A percentile compares a stretch with the other conserved stretches of the same genome.
These are phyloP conservation scores for Sicus ferrugineus DNA, from an alignment of 2,888 invertebrate species.

Conservation along the genomic window DNA sequence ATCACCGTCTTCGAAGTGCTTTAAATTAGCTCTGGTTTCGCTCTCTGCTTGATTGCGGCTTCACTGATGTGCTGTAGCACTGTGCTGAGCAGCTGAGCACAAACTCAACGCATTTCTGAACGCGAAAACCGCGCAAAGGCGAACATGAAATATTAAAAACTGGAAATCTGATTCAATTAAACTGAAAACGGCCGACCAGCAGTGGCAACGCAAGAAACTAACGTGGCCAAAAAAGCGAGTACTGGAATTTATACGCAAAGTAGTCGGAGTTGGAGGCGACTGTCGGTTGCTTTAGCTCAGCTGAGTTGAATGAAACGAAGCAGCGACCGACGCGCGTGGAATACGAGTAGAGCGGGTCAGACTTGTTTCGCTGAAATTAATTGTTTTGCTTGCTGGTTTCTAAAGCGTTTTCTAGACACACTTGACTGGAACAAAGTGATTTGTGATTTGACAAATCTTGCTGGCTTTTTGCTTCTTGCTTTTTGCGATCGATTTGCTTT, in stretches of 20 bases:
- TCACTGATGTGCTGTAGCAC: too few species aligned
- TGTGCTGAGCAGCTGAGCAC: too few species aligned
- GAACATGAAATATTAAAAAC: not conserved
- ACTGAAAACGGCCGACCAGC: not conserved
- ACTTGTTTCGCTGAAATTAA: slow-evolving; percentile 24
- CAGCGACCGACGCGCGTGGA: not conserved
- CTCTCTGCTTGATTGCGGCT: too few species aligned
- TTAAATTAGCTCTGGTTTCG: too few species aligned
- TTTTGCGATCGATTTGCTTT: not conserved
- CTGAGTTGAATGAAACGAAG: not conserved
- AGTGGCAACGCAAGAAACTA: not conserved
- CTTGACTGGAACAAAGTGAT: not conserved
- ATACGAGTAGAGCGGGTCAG: not conserved
- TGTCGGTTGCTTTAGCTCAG: not conserved
- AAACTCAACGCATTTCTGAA: too few species aligned
- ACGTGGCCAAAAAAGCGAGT: not conserved
- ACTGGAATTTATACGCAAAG: not conserved
- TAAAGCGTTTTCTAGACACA: slow-evolving; percentile 1
- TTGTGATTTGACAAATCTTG: not conserved
- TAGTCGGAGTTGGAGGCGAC: not conserved
- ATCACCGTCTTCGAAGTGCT: too few species aligned
- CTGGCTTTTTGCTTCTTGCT: not conserved
- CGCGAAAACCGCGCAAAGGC: too few species aligned
- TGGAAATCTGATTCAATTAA: not conserved
- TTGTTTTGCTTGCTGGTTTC: slow-evolving; percentile 18